Evolutionary conservation across 1,140 invertebrate genomes (phyloP), one percentile per base, ranked within the genome.

Genomic region (Euwallacea fornicatus): DNA sequence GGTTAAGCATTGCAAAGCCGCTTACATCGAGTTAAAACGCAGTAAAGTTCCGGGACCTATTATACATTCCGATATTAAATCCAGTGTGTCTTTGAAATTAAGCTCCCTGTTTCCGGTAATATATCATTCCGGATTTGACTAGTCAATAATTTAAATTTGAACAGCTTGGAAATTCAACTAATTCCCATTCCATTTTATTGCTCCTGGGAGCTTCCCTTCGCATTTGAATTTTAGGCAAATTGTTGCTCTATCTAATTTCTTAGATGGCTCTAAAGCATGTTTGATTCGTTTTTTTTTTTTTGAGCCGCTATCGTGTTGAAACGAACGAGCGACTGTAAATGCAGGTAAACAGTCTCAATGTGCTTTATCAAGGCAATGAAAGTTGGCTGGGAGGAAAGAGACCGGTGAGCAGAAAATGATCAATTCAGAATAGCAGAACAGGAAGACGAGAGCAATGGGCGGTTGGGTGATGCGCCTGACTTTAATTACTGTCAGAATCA

Each of bases 61-160:
- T 46, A 64, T 64, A 21, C 10, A 64, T n/a, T 64, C 9, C 61
- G 21, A 41, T 50, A 64, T 64, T 64, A 64, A 64, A 64, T 64
- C 61, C 46, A 41, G 44, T 64, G 44, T 64, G 61, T 50, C 61
- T 64, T 64, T 46, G 61, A 64, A 64, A 64, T 64, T 64, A 64
- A 64, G 43, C 42, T 44, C 44, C 43, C 11, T 64, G 21, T 64
- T 64, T 64, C 46, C 44, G 13, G 43, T 21, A 47, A 64, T 64
- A 33, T 46, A 64, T 50, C 61, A 64, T 64, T 50, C 61, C 46
- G 43, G 61, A 64, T 64, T 47, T 16, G 10, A 21, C 15, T 64
- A 64, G 61, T 64, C 61, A 64, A 64, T 64, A 64, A 64, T 64
- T 64, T 47, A 64, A 41, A 61, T 50, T 64, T 47, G 21, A 50